phyloP scores from a whole-genome alignment of 2,113 vertebrate species.

The Barnardius zonarius region DNA sequence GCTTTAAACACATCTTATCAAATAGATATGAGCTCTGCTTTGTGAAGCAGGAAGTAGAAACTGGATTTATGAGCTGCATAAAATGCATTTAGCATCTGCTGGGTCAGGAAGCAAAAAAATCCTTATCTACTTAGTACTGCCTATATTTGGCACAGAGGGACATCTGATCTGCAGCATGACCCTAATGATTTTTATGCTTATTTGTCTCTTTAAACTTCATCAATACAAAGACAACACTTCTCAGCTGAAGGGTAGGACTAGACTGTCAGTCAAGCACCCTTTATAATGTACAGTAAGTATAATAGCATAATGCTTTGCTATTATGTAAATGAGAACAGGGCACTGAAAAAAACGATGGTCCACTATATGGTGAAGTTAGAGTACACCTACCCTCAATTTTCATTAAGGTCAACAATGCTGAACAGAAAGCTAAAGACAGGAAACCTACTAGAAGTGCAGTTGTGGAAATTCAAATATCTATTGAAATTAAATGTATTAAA shows the following conservation, averaged over 20 bases:
- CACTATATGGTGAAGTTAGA: not conserved
- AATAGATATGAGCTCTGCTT: slow-evolving; percentile 30
- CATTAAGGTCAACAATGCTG: not conserved
- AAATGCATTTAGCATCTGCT: slow-evolving; percentile 39
- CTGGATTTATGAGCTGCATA: slow-evolving; percentile 53
- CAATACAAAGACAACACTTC: not conserved
- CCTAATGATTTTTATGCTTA: slow-evolving; percentile 22
- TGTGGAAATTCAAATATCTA: not conserved
- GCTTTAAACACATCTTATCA: slow-evolving; percentile 21
- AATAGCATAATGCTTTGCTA: not conserved
- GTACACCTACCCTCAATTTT: not conserved
- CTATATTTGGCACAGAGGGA: slow-evolving; percentile 36
- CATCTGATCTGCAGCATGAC: slow-evolving; percentile 23
- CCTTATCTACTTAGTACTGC: not conserved
- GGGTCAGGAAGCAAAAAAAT: slow-evolving; percentile 38
- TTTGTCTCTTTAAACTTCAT: not conserved
- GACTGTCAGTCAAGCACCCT: not conserved
- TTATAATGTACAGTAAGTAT: not conserved
- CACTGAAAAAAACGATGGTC: not conserved
- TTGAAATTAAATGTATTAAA: not conserved
- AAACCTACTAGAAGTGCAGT: not conserved
- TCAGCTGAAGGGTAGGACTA: not conserved
- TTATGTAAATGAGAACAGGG: not conserved
- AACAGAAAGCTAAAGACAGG: not conserved
- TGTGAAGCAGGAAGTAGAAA: slow-evolving; percentile 34